Percentiles rank a stretch among this genome's conserved stretches.
These are phyloP conservation scores for Xiphophorus couchianus DNA, from an alignment of 2,113 vertebrate species.

Conservation along the genomic window DNA sequence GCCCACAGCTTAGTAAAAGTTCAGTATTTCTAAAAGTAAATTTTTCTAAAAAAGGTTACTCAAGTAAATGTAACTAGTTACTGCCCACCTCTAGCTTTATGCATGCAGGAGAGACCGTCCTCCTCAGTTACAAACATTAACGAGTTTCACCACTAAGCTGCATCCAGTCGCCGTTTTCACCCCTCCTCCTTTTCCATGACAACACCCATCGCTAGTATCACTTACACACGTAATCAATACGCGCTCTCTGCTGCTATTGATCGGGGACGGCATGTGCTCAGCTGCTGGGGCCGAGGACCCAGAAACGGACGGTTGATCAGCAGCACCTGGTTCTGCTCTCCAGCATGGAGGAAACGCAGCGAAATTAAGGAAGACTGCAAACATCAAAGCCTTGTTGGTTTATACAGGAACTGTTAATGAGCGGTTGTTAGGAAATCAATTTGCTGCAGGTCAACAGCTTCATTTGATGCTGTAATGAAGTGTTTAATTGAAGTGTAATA, in stretches of 20 bases:
- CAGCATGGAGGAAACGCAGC: neutral
- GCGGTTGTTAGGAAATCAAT: slow-evolving; percentile 11
- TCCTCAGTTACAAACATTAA: neutral
- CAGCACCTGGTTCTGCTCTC: slow-evolving; percentile 53
- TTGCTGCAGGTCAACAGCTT: slow-evolving; percentile 5
- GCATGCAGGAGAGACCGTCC: too few species aligned
- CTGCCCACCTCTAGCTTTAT: too few species aligned
- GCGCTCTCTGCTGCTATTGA: slow-evolving; percentile 75
- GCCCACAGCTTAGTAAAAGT: too few species aligned
- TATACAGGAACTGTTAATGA: slow-evolving; percentile 1
- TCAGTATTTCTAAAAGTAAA: too few species aligned
- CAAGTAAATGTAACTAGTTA: too few species aligned
- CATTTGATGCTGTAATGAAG: slow-evolving; percentile 21
- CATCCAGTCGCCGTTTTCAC: slow-evolving; percentile 12
- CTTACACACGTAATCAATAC: slow-evolving; percentile 78
- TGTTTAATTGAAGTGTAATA: slow-evolving; percentile 4
- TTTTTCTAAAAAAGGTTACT: too few species aligned
- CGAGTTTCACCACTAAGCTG: slow-evolving; percentile 31
- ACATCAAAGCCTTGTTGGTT: slow-evolving; percentile 23
- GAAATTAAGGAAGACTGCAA: slow-evolving; percentile 7
- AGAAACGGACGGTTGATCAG: slow-evolving; percentile 61
- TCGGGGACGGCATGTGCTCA: slow-evolving; percentile 57
- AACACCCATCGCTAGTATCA: slow-evolving; percentile 65
- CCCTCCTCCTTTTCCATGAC: slow-evolving; percentile 39
- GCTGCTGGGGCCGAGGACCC: slow-evolving; percentile 53